These are phyloP conservation scores for Chrysolina americana DNA, from an alignment of 2,888 invertebrate genomes.

Conservation along the genomic window DNA sequence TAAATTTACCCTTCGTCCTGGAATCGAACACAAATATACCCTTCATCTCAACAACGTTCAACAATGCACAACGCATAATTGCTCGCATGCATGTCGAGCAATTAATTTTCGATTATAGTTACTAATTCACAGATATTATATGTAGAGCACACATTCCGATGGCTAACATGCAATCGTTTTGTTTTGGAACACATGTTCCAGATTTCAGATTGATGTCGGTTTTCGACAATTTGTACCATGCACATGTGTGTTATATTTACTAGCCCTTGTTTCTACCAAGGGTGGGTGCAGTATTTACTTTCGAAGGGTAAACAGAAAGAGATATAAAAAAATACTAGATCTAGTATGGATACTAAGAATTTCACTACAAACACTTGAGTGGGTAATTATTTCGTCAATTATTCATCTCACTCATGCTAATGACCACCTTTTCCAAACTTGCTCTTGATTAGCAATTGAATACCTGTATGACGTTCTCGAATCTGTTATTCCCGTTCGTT, in stretches of 20 bases:
- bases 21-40: not conserved
- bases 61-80: not conserved
- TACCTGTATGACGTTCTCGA: too few relatives aligned
- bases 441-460: too few relatives aligned
- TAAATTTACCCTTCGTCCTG: not conserved
- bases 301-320: not conserved
- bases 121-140: constrained; percentile 36
- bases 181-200: constrained; percentile 61
- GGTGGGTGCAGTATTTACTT: not conserved
- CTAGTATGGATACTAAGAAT: too few relatives aligned
- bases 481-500: too few relatives aligned
- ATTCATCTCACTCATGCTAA: too few relatives aligned
- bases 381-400: too few relatives aligned
- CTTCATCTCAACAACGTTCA: not conserved
- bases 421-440: too few relatives aligned
- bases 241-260: constrained; percentile 56
- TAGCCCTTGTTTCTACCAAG: not conserved
- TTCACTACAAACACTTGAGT: too few relatives aligned
- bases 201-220: constrained; percentile 61
- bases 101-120: constrained; percentile 43
- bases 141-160: constrained; percentile 43
- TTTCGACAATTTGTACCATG: constrained; percentile 60
- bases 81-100: constrained; percentile 28
- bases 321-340: too few relatives aligned
- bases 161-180: constrained; percentile 53